Evolutionary conservation across 2,888 invertebrate species (phyloP).

Genomic region (Zaprionus obscuricornis): DNA sequence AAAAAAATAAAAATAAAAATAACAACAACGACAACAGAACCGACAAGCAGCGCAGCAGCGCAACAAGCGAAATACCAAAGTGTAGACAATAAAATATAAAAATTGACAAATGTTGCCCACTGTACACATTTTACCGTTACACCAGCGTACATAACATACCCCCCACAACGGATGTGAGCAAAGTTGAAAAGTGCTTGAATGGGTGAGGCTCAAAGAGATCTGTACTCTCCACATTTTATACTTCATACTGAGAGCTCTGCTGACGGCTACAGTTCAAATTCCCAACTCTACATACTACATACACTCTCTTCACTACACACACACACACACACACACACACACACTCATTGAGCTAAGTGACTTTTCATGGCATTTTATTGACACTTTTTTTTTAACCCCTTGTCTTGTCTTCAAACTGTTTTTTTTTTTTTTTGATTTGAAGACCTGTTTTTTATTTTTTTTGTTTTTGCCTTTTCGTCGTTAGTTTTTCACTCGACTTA

Average conservation of each 20-base stretch:
- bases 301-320: too few relatives aligned
- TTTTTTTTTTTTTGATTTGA: constrained; percentile 30
- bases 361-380: constrained; percentile 75
- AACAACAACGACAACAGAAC: constrained; percentile 37
- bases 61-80: constrained; percentile 48
- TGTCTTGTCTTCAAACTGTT: too few relatives aligned
- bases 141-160: constrained; percentile 3
- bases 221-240: background rate
- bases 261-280: too few relatives aligned
- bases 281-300: background rate
- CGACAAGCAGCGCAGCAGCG: constrained; percentile 29
- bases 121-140: constrained; percentile 7
- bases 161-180: constrained; percentile 59
- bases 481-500: constrained; percentile 63
- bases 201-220: constrained; percentile 47
- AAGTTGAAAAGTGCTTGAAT: constrained; percentile 52
- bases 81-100: constrained; percentile 37
- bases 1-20: constrained; percentile 11
- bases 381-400: constrained; percentile 59
- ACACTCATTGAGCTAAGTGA: constrained; percentile 52
- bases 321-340: constrained; percentile 2
- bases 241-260: constrained; percentile 20
- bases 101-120: constrained; percentile 65
- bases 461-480: background rate
- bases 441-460: constrained; percentile 60